Conservation (phyloP, 2,797 vertebrate species). For the Lepus oiostolus region DNA sequence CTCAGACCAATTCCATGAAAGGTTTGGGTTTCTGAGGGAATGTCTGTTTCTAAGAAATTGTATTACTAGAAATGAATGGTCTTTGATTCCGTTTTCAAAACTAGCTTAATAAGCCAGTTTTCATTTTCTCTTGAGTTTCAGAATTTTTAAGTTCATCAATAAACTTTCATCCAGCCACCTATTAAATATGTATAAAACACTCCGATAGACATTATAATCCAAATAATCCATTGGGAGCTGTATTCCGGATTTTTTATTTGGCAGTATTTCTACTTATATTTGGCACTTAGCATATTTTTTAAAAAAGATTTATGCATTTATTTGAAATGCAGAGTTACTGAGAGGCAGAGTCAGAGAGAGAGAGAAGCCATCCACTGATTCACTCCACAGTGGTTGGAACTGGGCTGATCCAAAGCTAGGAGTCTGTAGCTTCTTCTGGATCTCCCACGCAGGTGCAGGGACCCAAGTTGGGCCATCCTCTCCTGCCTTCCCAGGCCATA, state of each 20-base stretch:
- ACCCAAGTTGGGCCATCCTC: too few species aligned
- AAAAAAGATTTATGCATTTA: too few species aligned
- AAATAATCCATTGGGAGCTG: neutral
- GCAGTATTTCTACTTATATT: constrained; percentile 41
- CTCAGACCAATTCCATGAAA: constrained; percentile 70
- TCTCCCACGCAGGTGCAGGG: too few species aligned
- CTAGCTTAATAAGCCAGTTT: constrained; percentile 62
- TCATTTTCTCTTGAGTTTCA: constrained; percentile 59
- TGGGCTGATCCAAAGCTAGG: too few species aligned
- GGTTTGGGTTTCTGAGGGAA: constrained; percentile 71
- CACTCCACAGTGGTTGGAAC: too few species aligned
- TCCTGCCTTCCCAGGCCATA: too few species aligned
- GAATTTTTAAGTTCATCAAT: constrained; percentile 61
- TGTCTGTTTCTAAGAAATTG: constrained; percentile 79
- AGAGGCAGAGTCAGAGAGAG: too few species aligned
- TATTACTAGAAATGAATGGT: constrained; percentile 73
- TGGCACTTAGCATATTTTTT: constrained; percentile 1
- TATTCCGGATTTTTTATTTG: constrained; percentile 34
- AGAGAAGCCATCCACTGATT: too few species aligned
- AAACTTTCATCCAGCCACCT: neutral
- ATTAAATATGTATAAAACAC: neutral
- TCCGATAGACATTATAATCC: constrained; percentile 25
- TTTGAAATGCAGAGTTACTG: too few species aligned
- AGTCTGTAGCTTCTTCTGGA: too few species aligned
- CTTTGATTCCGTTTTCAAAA: constrained; percentile 71